phyloP scores from a whole-genome alignment of 2,797 vertebrate species.

The Tolypeutes matacus region DNA sequence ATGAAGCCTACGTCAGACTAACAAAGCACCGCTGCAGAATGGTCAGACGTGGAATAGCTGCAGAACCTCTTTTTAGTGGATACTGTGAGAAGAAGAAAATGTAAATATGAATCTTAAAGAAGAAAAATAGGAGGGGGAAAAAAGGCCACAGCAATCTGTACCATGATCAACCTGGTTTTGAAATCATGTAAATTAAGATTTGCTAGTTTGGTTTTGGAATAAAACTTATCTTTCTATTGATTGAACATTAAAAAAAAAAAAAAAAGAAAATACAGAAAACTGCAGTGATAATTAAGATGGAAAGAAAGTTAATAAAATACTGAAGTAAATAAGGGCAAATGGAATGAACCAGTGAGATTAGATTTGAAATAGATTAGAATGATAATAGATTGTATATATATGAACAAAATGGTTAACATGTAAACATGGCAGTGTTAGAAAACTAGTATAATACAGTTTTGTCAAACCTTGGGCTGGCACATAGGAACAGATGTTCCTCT shows the following conservation, averaged over 20 bases:
- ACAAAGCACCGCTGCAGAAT: conserved; percentile 94
- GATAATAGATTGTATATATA: neutral
- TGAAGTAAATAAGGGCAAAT: conserved; percentile 17
- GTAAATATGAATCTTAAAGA: neutral
- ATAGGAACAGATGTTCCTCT: too few relatives aligned
- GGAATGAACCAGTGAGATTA: conserved; percentile 40
- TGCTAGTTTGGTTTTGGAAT: conserved; percentile 65
- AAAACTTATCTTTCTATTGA: conserved; percentile 71
- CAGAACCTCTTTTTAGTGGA: conserved; percentile 92
- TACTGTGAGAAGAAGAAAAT: conserved; percentile 90
- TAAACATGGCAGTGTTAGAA: conserved; percentile 66
- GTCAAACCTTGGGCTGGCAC: too few relatives aligned
- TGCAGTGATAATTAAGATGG: conserved; percentile 23
- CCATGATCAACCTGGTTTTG: conserved; percentile 47
- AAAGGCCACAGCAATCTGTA: neutral
- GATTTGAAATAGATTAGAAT: conserved; percentile 53
- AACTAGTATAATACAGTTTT: conserved; percentile 30
- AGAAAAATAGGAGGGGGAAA: neutral
- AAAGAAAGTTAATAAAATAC: conserved; percentile 44
- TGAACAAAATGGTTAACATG: conserved; percentile 22
- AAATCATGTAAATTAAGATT: conserved; percentile 74
- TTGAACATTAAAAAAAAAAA: conserved; percentile 15
- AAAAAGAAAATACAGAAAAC: conserved; percentile 10
- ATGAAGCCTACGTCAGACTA: conserved; percentile 92
- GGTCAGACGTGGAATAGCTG: conserved; percentile 95